Base-by-base conservation (phyloP, 1,140 invertebrate species). In the Oppia nitens region DNA sequence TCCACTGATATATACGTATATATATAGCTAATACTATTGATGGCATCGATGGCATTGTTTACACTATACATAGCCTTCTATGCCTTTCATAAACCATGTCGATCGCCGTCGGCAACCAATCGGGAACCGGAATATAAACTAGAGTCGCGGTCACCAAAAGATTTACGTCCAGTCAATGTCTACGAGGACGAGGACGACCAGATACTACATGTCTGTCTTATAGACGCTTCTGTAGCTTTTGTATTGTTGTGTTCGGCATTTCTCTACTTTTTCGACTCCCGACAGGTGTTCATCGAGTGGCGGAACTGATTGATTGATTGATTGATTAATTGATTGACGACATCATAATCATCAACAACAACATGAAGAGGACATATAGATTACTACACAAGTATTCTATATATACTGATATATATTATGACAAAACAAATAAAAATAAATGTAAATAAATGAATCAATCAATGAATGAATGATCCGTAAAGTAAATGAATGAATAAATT, bases 251-350 rank as follows among this genome's bases (percentile, higher is more conserved):
- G 56, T 45, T 57, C 56, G 3, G 24, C 47, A 25, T 57, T 57
- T 49, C 48, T 57, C n/a, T 57, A 49, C 50, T 57, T 57, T 27
- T 57, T 57, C n/a, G 56, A 57, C 48, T 57, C 56, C 14, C 9
- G 56, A 11, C 56, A 57, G 26, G 45, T 49, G n/a, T 49, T 57
- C 47, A 57, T 57, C 25, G 56, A 57, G 25, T 57, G 56, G 56
- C 47, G 56, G 11, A 57, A 57, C 50, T 57, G 50, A 48, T 17
- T 40, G 17, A 40, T n/a, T n/a, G n/a, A n/a, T n/a, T n/a, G n/a
- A n/a, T n/a, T n/a, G n/a, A n/a, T n/a, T n/a, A n/a, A n/a, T n/a
- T n/a, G n/a, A n/a, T n/a, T n/a, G n/a, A n/a, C n/a, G n/a, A n/a
- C n/a, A n/a, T n/a, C n/a, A n/a, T n/a, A n/a, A n/a, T n/a, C n/a